phyloP scores from a whole-genome alignment of 1,140 invertebrate species.

The Drosophila lacteicornis region DNA sequence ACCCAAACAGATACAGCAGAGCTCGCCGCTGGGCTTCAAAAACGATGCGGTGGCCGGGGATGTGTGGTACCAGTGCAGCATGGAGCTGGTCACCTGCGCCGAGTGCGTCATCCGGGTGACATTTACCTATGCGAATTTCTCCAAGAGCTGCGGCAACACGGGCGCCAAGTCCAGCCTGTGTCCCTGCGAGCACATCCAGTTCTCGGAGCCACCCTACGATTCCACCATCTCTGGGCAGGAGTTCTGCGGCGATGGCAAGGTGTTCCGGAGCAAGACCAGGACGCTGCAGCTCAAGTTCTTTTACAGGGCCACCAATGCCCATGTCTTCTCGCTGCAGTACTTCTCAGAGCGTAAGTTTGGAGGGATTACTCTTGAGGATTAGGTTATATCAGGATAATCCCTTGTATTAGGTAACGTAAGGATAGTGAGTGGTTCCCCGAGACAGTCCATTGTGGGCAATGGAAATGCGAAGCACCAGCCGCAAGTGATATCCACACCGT shows the following conservation, averaged over 20 bases:
- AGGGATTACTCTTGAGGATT: accelerated
- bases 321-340: slow-evolving; percentile 89
- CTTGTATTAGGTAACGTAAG: slow-evolving; percentile 87
- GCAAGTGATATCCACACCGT: slow-evolving; percentile 87
- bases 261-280: slow-evolving; percentile 88
- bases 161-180: slow-evolving; percentile 76
- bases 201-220: slow-evolving; percentile 89
- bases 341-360: slow-evolving; percentile 88
- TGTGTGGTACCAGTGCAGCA: slow-evolving; percentile 87
- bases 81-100: slow-evolving; percentile 90
- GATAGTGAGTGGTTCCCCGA: slow-evolving; percentile 86
- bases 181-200: slow-evolving; percentile 89
- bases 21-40: slow-evolving; percentile 62
- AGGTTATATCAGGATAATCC: not conserved
- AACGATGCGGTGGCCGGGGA: slow-evolving; percentile 54
- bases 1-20: slow-evolving; percentile 43
- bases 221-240: slow-evolving; percentile 87
- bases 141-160: slow-evolving; percentile 81
- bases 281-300: slow-evolving; percentile 87
- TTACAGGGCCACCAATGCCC: slow-evolving; percentile 87
- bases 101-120: slow-evolving; percentile 89
- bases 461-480: slow-evolving; percentile 68
- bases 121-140: slow-evolving; percentile 86
- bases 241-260: slow-evolving; percentile 87
- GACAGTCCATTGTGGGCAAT: slow-evolving; percentile 67